Evolutionary conservation across 2,888 invertebrate species (phyloP).

Genomic region (Sturmia bella): DNA sequence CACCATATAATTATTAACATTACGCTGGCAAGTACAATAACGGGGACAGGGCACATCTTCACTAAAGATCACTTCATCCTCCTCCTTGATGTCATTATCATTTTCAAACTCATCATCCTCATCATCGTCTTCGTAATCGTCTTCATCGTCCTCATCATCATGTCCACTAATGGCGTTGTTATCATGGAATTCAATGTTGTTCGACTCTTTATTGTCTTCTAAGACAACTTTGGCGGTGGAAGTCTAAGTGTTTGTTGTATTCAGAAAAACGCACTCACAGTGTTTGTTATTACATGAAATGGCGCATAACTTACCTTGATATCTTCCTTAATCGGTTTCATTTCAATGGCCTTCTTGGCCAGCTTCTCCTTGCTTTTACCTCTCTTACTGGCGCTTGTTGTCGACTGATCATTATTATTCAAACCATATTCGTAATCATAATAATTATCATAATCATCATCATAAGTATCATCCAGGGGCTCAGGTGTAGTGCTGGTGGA

Average conservation of each 20-base stretch:
- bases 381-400: slow-evolving; percentile 71
- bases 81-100: slow-evolving; percentile 76
- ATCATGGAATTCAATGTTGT: slow-evolving; percentile 71
- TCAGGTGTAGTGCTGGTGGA: slow-evolving; percentile 70
- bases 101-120: slow-evolving; percentile 76
- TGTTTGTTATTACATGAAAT: no score
- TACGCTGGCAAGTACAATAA: slow-evolving; percentile 85
- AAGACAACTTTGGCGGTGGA: slow-evolving; percentile 52
- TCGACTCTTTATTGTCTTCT: slow-evolving; percentile 71
- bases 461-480: slow-evolving; percentile 71
- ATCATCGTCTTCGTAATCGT: slow-evolving; percentile 73
- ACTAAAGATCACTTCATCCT: slow-evolving; percentile 79
- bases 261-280: neutral
- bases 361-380: slow-evolving; percentile 71
- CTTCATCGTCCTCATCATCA: slow-evolving; percentile 74
- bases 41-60: slow-evolving; percentile 84
- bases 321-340: slow-evolving; percentile 75
- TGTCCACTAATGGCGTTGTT: slow-evolving; percentile 71
- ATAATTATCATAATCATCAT: slow-evolving; percentile 76
- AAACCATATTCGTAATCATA: slow-evolving; percentile 76
- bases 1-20: slow-evolving; percentile 84
- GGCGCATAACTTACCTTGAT: slow-evolving; percentile 74
- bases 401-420: slow-evolving; percentile 72
- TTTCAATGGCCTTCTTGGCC: slow-evolving; percentile 70
- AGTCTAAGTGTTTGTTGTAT: slow-evolving; percentile 37